Evolutionary conservation across 1,140 invertebrate genomes (phyloP), one percentile per base, ranked within the genome.

Genomic region (Venustaconcha ellipsiformis): DNA sequence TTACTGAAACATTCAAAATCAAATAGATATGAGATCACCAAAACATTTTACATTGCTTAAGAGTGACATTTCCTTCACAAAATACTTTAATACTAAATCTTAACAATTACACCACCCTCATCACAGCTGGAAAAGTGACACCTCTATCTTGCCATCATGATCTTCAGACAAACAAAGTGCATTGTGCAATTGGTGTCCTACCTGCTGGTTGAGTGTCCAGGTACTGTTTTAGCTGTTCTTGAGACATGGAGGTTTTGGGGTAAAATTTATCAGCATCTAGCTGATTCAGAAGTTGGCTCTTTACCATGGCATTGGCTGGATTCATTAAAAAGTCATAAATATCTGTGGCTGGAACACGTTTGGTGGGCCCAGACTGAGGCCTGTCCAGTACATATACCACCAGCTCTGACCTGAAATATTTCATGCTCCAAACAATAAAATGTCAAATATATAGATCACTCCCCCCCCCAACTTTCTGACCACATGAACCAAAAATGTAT

Each of bases 121-220:
- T 48, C 37, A 48, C 37, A 6, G 11, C 11, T 48, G 37, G 37
- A 48, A 48, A 48, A 48, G 37, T 48, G 6, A 11, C 37, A 11
- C 37, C 37, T 48, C 4, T 48, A 48, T 48, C 37, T 11, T 48
- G 6, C 37, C 37, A 48, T 48, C 6, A 0, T 48, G 37, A 2
- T 48, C 6, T 11, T 48, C 4, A 48, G 37, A 48, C 37, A 6
- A 48, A 48, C 4, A 48, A 48, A 11, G 6, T 8, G 4, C 6
- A 62, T 62, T 23, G 0, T 62, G 18, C 23, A n/a, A 62, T 62
- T 18, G 18, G 59, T 15, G 20, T 17, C 95, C 94, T 84, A 93
- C 94, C 94, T 82, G 93, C 92, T 17, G 96, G 97, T 12, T 96
- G 94, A 86, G 94, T 95, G 74, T 96, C 95, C 60, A 98, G 88